Conservation (phyloP, 2,888 invertebrate species). For the Didymodactylos carnosus region DNA sequence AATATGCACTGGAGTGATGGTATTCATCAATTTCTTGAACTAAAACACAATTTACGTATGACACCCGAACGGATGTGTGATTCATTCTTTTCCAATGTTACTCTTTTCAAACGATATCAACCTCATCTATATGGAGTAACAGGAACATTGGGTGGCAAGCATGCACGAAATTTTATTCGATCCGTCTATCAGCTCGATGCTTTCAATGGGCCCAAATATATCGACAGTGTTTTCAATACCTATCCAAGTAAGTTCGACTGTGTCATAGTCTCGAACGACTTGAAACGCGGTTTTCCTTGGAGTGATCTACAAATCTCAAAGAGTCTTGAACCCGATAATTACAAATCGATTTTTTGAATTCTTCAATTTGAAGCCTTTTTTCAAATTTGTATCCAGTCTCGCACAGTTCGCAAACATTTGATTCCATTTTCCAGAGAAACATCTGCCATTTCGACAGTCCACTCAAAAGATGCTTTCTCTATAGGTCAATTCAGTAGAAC, state of each 20-base stretch:
- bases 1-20: conserved; percentile 17
- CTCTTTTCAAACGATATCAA: conserved; percentile 12
- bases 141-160: conserved; percentile 17
- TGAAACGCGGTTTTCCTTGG: too few species aligned
- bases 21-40: conserved; percentile 17
- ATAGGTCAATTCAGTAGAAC: neutral
- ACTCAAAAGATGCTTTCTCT: too few species aligned
- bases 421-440: too few species aligned
- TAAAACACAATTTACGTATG: conserved; percentile 16
- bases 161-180: conserved; percentile 23
- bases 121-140: conserved; percentile 22
- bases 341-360: too few species aligned
- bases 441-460: too few species aligned
- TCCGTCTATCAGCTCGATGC: conserved; percentile 7
- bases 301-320: too few species aligned
- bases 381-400: too few species aligned
- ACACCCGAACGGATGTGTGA: conserved; percentile 13
- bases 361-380: too few species aligned
- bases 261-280: too few species aligned
- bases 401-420: too few species aligned
- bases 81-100: conserved; percentile 16
- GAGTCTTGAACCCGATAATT: too few species aligned
- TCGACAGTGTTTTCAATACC: neutral
- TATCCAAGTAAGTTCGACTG: neutral
- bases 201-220: neutral